phyloP scores from a whole-genome alignment of 2,113 vertebrate genomes.

The Emydocephalus ijimae region DNA sequence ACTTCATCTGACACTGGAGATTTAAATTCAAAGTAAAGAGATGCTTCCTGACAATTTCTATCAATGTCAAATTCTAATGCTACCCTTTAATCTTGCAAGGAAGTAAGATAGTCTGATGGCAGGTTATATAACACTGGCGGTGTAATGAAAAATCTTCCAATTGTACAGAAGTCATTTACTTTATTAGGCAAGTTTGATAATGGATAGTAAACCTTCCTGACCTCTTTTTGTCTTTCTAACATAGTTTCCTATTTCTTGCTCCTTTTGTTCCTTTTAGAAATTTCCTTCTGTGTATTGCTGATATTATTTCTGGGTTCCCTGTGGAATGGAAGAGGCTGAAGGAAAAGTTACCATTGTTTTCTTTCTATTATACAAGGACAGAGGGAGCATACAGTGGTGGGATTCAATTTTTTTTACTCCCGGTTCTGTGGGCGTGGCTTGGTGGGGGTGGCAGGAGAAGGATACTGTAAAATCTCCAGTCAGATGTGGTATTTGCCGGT shows the following conservation, averaged over 20 bases:
- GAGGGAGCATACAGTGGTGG: neutral
- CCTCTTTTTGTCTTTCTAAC: neutral
- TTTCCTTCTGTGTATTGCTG: neutral
- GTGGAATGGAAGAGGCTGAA: neutral
- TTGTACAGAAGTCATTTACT: neutral
- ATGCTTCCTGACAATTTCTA: neutral
- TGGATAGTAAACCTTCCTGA: neutral
- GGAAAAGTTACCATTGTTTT: no score
- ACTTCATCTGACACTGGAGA: neutral
- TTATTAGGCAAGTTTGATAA: neutral
- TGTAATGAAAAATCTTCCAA: neutral
- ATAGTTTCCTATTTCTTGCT: neutral
- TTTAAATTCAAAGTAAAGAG: neutral
- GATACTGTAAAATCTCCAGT: no score
- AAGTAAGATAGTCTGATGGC: neutral
- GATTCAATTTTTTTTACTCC: no score
- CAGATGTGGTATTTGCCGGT: no score
- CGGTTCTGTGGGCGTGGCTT: no score
- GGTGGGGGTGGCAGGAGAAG: no score
- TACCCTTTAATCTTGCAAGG: neutral
- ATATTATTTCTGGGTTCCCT: neutral
- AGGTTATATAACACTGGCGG: neutral
- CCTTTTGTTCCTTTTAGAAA: neutral
- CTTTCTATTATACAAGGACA: neutral
- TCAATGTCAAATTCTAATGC: neutral